Percentiles rank a stretch among this genome's conserved stretches.
These are phyloP conservation scores for Diorhabda carinulata DNA, from an alignment of 1,140 invertebrate genomes.

Conservation along the genomic window DNA sequence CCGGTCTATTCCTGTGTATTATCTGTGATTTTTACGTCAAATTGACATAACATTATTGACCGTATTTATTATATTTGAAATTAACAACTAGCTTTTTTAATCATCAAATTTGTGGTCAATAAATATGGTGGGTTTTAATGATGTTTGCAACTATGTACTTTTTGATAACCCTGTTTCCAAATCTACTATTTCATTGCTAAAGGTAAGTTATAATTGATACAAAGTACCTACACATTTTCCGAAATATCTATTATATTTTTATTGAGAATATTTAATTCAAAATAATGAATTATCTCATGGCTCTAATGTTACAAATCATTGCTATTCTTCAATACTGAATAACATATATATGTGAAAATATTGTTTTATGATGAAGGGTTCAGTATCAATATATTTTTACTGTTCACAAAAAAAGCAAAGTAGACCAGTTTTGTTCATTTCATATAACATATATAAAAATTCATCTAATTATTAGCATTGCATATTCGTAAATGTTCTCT, in stretches of 20 bases:
- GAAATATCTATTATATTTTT: slow-evolving; percentile 10
- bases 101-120: not conserved
- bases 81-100: not conserved
- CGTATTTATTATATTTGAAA: not conserved
- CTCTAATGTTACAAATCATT: no score
- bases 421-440: no score
- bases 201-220: slow-evolving; percentile 22
- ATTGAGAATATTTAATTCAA: slow-evolving; percentile 4
- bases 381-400: no score
- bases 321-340: no score
- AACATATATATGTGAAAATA: no score
- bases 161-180: slow-evolving; percentile 43
- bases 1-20: not conserved
- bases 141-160: slow-evolving; percentile 38
- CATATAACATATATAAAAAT: no score
- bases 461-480: no score
- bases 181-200: slow-evolving; percentile 27
- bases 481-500: no score
- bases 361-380: no score
- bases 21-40: slow-evolving; percentile 3
- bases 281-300: no score
- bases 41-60: not conserved
- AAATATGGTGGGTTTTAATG: slow-evolving; percentile 32
- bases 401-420: no score
- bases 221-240: not conserved